Conservation (phyloP, 2,113 vertebrate species). For the Vombatus ursinus region DNA sequence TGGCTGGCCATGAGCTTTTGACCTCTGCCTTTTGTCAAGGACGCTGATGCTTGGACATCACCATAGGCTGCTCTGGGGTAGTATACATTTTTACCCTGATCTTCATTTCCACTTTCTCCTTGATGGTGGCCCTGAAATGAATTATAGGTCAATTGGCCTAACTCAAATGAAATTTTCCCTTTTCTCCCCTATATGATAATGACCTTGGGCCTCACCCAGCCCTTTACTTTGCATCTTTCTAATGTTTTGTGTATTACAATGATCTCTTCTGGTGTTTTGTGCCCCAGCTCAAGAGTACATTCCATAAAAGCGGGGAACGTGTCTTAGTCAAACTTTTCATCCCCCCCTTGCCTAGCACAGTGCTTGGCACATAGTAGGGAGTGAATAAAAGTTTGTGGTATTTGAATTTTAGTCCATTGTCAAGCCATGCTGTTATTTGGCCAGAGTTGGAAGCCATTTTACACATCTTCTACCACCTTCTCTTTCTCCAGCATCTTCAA, state of each 20-base stretch:
- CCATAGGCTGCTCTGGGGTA: neutral
- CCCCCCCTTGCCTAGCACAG: neutral
- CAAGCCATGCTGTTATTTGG: neutral
- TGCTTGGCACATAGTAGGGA: neutral
- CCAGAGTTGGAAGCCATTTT: neutral
- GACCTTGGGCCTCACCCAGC: no score
- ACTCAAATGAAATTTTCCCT: neutral
- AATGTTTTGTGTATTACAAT: neutral
- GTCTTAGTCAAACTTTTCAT: neutral
- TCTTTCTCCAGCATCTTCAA: neutral
- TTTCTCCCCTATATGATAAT: neutral
- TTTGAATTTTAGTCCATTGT: neutral
- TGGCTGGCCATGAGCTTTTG: neutral
- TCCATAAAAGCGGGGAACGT: no score
- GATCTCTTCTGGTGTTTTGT: neutral
- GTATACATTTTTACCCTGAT: neutral
- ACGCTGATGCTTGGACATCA: neutral
- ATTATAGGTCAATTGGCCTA: neutral
- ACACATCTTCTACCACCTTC: neutral
- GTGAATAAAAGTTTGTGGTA: neutral
- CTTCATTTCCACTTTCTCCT: neutral
- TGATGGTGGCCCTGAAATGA: neutral
- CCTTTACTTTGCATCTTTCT: neutral
- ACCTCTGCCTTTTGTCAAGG: neutral
- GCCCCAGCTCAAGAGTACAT: no score